Evolutionary conservation across 1,140 invertebrate genomes (phyloP), one percentile per base, ranked within the genome.

Genomic region (Eulimnadia texana): DNA sequence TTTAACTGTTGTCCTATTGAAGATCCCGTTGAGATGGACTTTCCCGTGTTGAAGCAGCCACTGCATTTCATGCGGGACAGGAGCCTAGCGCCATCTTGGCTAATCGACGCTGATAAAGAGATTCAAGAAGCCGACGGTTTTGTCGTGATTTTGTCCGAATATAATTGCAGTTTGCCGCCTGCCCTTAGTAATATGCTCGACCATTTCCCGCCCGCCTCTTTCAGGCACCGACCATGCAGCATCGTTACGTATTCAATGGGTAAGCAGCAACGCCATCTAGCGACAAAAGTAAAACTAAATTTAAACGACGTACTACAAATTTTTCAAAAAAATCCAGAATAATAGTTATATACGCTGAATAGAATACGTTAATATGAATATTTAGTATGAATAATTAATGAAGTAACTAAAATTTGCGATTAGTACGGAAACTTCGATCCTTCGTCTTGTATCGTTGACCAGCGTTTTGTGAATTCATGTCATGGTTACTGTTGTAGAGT

Each of bases 221-320:
- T 66, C 63, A 65, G 67, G 3, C 72, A 71, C 64, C 74, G 75
- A 62, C 77, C 77, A 16, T 72, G 71, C 63, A 72, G 69, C 6
- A 73, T 78, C 57, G 69, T 77, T 50, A 67, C 67, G 20, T 78
- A 78, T 64, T 77, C 77, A 11, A 50, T 69, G 55, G 76, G 77
- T 76, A 64, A 67, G 67, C 23, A 16, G 33, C 16, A 42, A 16
- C 33, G 33, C 33, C 33, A 42, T 16, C 33, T 42, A 42, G 33
- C 33, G 33, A n/a, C n/a, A n/a, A n/a, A n/a, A n/a, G n/a, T n/a
- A n/a, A n/a, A n/a, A n/a, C n/a, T n/a, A n/a, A n/a, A n/a, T n/a
- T n/a, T n/a, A n/a, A n/a, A n/a, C n/a, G n/a, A n/a, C n/a, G n/a
- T n/a, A n/a, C n/a, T n/a, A n/a, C n/a, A n/a, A n/a, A n/a, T n/a